Base-by-base conservation (phyloP, 1,140 invertebrate species). In the Orius insidiosus region DNA sequence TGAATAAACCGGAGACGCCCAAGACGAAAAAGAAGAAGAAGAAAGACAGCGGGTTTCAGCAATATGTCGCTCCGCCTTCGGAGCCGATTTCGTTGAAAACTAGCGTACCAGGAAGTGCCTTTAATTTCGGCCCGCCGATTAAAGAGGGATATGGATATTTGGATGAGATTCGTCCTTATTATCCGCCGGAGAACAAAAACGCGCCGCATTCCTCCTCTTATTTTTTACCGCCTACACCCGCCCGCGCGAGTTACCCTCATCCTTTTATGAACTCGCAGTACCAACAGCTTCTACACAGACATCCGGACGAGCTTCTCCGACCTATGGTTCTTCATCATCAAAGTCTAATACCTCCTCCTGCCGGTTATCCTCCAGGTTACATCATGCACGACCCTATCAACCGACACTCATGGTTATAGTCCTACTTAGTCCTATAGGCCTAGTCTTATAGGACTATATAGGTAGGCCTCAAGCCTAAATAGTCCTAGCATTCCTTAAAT, bases 331-430 rank as follows among this genome's bases (percentile, higher is more conserved):
- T 74, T 51, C 57, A 73, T 31, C 70, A 72, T 53, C 70, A 71
- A 53, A 65, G 70, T 13, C 56, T 74, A 41, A 55, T 73, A 43
- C 60, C 55, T 60, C 57, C 65, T 55, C 48, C 71, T 58, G 56
- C 72, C 56, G 56, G 65, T n/a, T 75, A 75, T 55, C 72, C 76
- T 0, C 59, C 59, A 63, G 18, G 56, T 13, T 62, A 80, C 45
- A 70, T 72, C 42, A 75, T 77, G 54, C 79, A 75, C 53, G 76
- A 79, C 55, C 59, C 70, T 10, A 71, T 75, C 52, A 73, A 71
- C 47, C 57, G 70, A 55, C 69, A 67, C 18, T 66, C 68, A 3
- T 72, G 69, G 70, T 52, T 58, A 49, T 58, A 43, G 41, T 30
- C 24, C 24, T n/a, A n/a, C n/a, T n/a, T n/a, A n/a, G n/a, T n/a